Percentiles rank a stretch among this genome's conserved stretches.
Evolutionary conservation across 2,797 vertebrate species (phyloP).

Genomic region (Pempheris klunzingeri): DNA sequence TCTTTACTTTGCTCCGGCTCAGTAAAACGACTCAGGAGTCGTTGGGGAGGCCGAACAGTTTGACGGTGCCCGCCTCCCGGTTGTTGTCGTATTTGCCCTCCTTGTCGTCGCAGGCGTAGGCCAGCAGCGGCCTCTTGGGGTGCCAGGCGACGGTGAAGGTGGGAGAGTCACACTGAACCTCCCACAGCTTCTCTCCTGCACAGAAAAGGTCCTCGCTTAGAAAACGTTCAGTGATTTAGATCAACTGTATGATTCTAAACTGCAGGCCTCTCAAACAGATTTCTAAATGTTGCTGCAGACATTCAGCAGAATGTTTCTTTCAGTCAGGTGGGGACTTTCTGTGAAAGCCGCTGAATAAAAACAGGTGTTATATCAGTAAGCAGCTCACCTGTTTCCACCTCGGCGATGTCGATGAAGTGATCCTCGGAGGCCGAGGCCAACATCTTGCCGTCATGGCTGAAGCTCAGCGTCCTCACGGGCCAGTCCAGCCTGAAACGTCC

Average conservation of each 20-base stretch:
- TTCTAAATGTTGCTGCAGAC: not conserved
- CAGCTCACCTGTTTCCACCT: slow-evolving; percentile 97
- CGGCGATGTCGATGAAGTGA: slow-evolving; percentile 98
- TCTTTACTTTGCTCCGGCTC: not conserved
- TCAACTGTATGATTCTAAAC: not conserved
- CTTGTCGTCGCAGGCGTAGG: slow-evolving; percentile 98
- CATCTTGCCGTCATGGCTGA: slow-evolving; percentile 98
- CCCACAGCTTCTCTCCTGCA: slow-evolving; percentile 97
- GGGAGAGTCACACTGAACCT: slow-evolving; percentile 97
- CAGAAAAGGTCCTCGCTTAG: too few relatives aligned
- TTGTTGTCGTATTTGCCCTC: slow-evolving; percentile 98
- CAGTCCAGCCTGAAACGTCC: slow-evolving; percentile 90
- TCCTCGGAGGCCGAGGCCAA: slow-evolving; percentile 96
- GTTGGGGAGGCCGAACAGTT: slow-evolving; percentile 96
- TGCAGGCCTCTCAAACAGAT: too few relatives aligned
- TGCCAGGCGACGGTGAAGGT: slow-evolving; percentile 99
- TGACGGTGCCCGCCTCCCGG: slow-evolving; percentile 96
- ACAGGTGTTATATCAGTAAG: too few relatives aligned
- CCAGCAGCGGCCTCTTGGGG: slow-evolving; percentile 94
- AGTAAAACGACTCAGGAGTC: slow-evolving; percentile 87
- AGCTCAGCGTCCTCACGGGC: slow-evolving; percentile 97
- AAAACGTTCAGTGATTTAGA: too few relatives aligned
- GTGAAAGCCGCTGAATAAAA: too few relatives aligned
- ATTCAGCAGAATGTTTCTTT: too few relatives aligned
- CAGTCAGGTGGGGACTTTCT: not conserved